Percentiles rank a stretch among this genome's conserved stretches.
Evolutionary conservation across 2,888 invertebrate species (phyloP).

Genomic region (Acleris literana): DNA sequence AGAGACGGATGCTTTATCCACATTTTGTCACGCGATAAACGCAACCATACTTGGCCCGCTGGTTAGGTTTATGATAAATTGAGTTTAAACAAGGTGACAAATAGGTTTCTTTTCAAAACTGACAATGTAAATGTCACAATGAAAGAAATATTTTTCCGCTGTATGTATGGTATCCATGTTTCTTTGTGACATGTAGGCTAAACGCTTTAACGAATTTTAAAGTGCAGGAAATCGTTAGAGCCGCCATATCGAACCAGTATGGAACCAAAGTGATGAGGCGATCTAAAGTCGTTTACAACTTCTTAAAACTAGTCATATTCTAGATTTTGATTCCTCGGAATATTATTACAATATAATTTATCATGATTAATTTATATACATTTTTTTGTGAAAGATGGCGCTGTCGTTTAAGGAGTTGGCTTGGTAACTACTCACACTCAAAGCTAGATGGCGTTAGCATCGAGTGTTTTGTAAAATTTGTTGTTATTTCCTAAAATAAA

Average conservation of each 20-base stretch:
- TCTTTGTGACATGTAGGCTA: no score
- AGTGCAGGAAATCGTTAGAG: no score
- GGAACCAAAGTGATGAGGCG: not conserved
- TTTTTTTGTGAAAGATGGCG: not conserved
- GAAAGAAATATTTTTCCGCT: no score
- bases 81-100: slow-evolving; percentile 4
- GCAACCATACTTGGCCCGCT: no score
- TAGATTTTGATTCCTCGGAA: slow-evolving; percentile 46
- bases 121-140: no score
- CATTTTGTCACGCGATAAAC: no score
- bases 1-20: no score
- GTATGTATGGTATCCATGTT: no score
- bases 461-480: not conserved
- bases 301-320: slow-evolving; percentile 39
- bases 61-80: slow-evolving; percentile 18
- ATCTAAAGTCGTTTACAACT: slow-evolving; percentile 20
- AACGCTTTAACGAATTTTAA: no score
- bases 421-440: not conserved
- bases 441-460: not conserved
- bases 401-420: not conserved
- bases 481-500: not conserved
- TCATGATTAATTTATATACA: not conserved
- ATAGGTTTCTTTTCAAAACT: no score
- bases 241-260: not conserved
- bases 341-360: slow-evolving; percentile 27